A percentile compares a stretch with the other conserved stretches of the same genome.
Evolutionary conservation across 2,888 invertebrate species (phyloP).

Genomic region (Hecatera dysodea): DNA sequence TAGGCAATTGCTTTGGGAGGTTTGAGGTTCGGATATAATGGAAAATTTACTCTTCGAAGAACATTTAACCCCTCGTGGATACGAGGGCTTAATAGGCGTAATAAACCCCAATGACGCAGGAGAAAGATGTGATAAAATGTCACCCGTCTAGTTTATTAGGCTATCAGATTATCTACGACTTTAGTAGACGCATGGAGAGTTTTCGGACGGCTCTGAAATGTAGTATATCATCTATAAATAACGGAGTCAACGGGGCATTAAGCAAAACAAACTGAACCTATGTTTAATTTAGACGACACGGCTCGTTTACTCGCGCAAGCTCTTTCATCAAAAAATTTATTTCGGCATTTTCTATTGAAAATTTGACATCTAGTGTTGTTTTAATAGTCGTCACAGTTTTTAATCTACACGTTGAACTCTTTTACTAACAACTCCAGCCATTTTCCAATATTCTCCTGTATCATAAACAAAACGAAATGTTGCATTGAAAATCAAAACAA

Average conservation of each 20-base stretch:
- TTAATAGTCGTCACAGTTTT: slow-evolving; percentile 41
- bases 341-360: slow-evolving; percentile 43
- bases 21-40: slow-evolving; percentile 37
- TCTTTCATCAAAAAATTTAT: slow-evolving; percentile 60
- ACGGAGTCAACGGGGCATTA: slow-evolving; percentile 77
- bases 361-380: slow-evolving; percentile 50
- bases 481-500: slow-evolving; percentile 56
- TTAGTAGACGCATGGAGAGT: slow-evolving; percentile 62
- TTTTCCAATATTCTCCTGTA: background rate
- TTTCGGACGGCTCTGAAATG: slow-evolving; percentile 67
- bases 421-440: background rate
- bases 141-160: slow-evolving; percentile 58
- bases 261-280: slow-evolving; percentile 77
- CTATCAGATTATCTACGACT: slow-evolving; percentile 58
- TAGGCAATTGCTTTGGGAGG: slow-evolving; percentile 37
- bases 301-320: slow-evolving; percentile 69
- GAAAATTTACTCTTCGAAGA: slow-evolving; percentile 45
- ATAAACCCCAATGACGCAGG: slow-evolving; percentile 64
- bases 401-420: slow-evolving; percentile 12
- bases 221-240: slow-evolving; percentile 78
- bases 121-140: slow-evolving; percentile 64
- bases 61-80: slow-evolving; percentile 53
- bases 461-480: slow-evolving; percentile 30
- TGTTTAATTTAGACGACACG: slow-evolving; percentile 73
- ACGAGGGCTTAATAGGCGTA: slow-evolving; percentile 50